Conservation (phyloP, 2,888 invertebrate genomes). For the Andrena trimmerana region DNA sequence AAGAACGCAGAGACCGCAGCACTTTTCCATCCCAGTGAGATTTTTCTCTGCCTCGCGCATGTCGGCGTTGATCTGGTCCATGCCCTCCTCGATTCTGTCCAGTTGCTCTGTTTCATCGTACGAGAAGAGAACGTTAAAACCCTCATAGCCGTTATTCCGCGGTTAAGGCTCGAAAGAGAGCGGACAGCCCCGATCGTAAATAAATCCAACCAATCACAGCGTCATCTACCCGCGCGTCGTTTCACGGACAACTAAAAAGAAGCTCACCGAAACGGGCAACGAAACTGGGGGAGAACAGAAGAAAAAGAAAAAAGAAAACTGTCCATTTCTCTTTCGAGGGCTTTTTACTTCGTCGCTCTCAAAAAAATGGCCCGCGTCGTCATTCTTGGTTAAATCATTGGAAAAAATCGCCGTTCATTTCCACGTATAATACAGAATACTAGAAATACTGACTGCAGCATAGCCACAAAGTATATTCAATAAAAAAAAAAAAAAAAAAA, state of each 20-base stretch:
- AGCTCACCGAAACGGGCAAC: not conserved
- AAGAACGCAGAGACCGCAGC: constrained; percentile 99
- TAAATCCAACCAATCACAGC: not conserved
- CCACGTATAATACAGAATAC: not conserved
- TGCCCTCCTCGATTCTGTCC: constrained; percentile 99
- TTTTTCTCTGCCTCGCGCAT: constrained; percentile 99
- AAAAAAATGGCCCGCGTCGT: constrained; percentile 32
- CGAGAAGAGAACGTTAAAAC: constrained; percentile 54
- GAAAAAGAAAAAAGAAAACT: not conserved
- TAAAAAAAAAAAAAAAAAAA: too few relatives aligned
- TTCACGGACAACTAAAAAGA: not conserved
- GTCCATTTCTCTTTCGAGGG: constrained; percentile 50
- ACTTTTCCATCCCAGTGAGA: constrained; percentile 99
- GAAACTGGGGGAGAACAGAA: too few relatives aligned
- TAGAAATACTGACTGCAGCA: too few relatives aligned
- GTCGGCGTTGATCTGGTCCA: constrained; percentile 99
- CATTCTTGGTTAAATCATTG: not conserved
- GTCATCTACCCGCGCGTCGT: not conserved
- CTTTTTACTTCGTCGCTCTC: not conserved
- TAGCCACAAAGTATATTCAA: too few relatives aligned
- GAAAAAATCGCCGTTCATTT: not conserved
- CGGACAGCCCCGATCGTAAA: constrained; percentile 10
- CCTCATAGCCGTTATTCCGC: not conserved
- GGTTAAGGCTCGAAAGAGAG: constrained; percentile 56
- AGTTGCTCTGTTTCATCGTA: constrained; percentile 93